Base-by-base conservation (phyloP, 2,113 vertebrate genomes). In the Larimichthys polyactis region DNA sequence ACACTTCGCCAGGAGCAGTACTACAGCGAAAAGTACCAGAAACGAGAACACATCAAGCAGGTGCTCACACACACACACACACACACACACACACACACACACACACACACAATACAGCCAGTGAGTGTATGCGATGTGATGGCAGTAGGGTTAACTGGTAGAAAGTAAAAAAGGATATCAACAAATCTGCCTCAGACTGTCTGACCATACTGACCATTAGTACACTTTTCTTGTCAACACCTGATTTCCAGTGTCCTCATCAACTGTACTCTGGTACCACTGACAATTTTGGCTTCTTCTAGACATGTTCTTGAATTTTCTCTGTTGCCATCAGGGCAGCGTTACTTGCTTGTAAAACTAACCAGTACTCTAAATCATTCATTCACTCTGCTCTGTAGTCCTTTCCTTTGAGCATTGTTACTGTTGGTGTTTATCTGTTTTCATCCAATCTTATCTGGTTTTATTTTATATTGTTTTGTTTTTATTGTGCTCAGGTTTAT, bases 1-100 rank as follows among this genome's bases (percentile, higher is more conserved):
- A 96, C 96, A 29, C 97, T 99, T 46, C 95, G 98, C 7, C 98
- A 99, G 93, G 97, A 99, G 85, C 98, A 99, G 85, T 99, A 99
- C 91, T 99, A 99, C 88, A 99, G 98, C 46, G 97, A 99, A 52
- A 99, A 99, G 91, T 99, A 99, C 94, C 97, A 97, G 95, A 99
- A 99, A 71, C 93, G 96, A 71, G 98, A 99, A 66, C 98, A 99
- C 88, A 97, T 99, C 89, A 99, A 98, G 83, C 96, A 98, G 97
- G 98, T 99, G 27, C 54, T 9, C 44, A 15, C 54, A 54, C 20
- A 71, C 46, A 57, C 49, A 46, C 36, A 20, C 6, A 0, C 36
- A 72, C 51, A 59, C 29, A 40, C 22, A 57, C 5, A 32, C 36
- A 72, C 51, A 59, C 48, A 36, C 22, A 57, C 29, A 29, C 5